A percentile compares a stretch with the other conserved stretches of the same genome.
These are phyloP conservation scores for Lepus timidus DNA, from an alignment of 2,113 vertebrate species.

Conservation along the genomic window DNA sequence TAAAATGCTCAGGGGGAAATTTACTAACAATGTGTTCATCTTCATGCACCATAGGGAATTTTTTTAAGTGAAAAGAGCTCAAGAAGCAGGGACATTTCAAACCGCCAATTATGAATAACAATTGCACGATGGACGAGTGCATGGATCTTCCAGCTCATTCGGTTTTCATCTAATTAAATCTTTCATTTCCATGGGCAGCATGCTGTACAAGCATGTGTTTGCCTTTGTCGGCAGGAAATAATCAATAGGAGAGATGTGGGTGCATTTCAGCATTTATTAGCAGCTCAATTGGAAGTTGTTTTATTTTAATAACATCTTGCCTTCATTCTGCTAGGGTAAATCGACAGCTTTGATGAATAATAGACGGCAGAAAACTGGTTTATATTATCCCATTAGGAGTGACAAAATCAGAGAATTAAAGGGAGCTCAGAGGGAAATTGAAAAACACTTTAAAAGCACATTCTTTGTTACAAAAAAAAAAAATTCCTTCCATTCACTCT, in stretches of 20 bases:
- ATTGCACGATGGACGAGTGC: neutral
- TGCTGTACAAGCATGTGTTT: conserved; percentile 68
- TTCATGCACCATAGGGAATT: conserved; percentile 77
- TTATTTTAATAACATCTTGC: conserved; percentile 78
- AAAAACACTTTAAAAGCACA: conserved; percentile 62
- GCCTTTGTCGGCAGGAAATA: conserved; percentile 78
- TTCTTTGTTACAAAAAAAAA: conserved; percentile 60
- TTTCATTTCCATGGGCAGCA: conserved; percentile 79
- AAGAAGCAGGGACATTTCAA: conserved; percentile 32
- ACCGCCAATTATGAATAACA: conserved; percentile 78
- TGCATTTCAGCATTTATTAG: conserved; percentile 80
- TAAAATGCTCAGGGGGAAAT: conserved; percentile 86
- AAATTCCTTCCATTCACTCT: conserved; percentile 39
- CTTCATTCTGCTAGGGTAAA: conserved; percentile 68
- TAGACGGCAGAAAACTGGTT: conserved; percentile 72
- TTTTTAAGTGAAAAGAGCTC: conserved; percentile 71
- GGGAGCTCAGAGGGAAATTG: conserved; percentile 67
- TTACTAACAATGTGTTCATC: conserved; percentile 83
- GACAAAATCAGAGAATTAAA: conserved; percentile 71
- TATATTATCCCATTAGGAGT: conserved; percentile 71
- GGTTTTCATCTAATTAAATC: conserved; percentile 84
- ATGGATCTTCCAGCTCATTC: conserved; percentile 75
- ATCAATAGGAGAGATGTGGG: conserved; percentile 81
- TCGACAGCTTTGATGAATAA: conserved; percentile 80
- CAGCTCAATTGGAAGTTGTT: conserved; percentile 79